Percentiles rank a stretch among this genome's conserved stretches.
phyloP scores from a whole-genome alignment of 2,888 invertebrate species.

The Athalia circularis region DNA sequence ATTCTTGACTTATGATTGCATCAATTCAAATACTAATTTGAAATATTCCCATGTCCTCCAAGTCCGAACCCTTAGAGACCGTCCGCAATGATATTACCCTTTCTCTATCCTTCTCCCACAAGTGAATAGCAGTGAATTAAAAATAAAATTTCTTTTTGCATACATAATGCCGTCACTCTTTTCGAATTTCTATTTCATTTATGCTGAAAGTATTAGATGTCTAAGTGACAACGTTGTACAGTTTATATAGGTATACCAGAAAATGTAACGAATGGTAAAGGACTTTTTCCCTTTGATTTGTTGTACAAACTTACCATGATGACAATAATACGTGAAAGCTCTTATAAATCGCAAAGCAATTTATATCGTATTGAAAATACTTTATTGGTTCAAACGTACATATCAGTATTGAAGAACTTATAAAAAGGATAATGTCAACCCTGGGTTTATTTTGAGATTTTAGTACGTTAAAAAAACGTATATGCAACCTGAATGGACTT shows the following conservation, averaged over 20 bases:
- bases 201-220: not conserved
- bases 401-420: conserved; percentile 25
- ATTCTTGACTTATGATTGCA: conserved; percentile 37
- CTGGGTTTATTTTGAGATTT: conserved; percentile 13
- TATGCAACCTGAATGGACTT: conserved; percentile 7
- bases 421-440: conserved; percentile 33
- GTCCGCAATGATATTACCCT: conserved; percentile 60
- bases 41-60: conserved; percentile 61
- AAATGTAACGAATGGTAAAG: not conserved
- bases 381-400: conserved; percentile 45
- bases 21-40: conserved; percentile 48
- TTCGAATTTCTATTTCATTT: not conserved
- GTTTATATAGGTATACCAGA: not conserved
- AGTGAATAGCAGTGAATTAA: conserved; percentile 35
- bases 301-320: conserved; percentile 14
- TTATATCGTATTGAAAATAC: conserved; percentile 40
- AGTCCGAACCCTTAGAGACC: conserved; percentile 61
- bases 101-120: conserved; percentile 72
- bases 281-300: not conserved
- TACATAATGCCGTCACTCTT: conserved; percentile 11
- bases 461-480: conserved; percentile 19
- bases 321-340: not conserved
- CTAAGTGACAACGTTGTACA: not conserved
- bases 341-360: conserved; percentile 17
- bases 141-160: conserved; percentile 25